Evolutionary conservation across 2,888 invertebrate genomes (phyloP).

Genomic region (Azorinus chamasolen): DNA sequence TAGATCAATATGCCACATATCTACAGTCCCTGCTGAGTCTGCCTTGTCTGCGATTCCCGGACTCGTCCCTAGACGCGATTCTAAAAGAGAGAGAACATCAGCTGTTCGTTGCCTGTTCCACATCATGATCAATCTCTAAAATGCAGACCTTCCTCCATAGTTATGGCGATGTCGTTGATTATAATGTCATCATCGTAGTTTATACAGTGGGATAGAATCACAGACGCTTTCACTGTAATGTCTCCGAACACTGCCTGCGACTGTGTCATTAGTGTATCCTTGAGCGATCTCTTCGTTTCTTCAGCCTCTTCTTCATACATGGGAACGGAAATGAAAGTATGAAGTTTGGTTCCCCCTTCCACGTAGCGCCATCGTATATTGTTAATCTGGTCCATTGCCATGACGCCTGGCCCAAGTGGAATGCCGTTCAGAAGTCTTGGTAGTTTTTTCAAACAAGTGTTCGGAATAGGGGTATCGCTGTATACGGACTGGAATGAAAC

Average conservation of each 20-base stretch:
- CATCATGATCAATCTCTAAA: constrained; percentile 72
- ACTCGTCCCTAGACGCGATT: no score
- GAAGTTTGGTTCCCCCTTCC: constrained; percentile 77
- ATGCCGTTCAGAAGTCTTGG: constrained; percentile 83
- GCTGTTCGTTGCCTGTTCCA: no score
- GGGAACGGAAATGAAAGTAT: constrained; percentile 81
- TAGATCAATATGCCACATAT: no score
- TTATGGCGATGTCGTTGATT: constrained; percentile 82
- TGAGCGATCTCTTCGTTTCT: constrained; percentile 73
- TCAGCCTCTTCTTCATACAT: constrained; percentile 80
- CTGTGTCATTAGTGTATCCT: constrained; percentile 76
- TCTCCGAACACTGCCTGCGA: constrained; percentile 82
- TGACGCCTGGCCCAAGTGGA: constrained; percentile 81
- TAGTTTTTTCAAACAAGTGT: constrained; percentile 78
- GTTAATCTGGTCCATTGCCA: constrained; percentile 75
- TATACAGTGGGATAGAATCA: constrained; percentile 79
- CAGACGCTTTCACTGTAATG: constrained; percentile 79
- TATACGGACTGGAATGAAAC: constrained; percentile 79
- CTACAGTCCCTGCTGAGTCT: no score
- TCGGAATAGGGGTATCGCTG: constrained; percentile 77
- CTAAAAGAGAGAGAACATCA: no score
- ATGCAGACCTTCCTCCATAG: constrained; percentile 79
- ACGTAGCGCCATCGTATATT: constrained; percentile 81
- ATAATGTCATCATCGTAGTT: constrained; percentile 80
- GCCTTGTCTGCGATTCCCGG: no score